Evolutionary conservation across 2,797 vertebrate genomes (phyloP).

Genomic region (Meda fulgida): DNA sequence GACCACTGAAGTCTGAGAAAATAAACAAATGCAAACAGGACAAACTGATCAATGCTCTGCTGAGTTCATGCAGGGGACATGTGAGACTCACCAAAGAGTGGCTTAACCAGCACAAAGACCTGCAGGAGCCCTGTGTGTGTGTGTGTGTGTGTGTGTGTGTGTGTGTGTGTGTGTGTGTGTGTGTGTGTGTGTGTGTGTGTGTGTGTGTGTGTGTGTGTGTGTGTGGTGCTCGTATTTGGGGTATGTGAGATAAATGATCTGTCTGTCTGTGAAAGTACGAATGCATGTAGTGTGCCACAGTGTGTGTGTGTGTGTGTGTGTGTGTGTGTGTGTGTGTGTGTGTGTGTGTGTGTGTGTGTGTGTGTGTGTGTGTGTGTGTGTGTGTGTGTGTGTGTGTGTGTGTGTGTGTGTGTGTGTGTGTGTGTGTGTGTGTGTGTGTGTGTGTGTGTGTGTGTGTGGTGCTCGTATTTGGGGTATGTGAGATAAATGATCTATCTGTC

Average conservation of each 20-base stretch:
- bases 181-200: not conserved
- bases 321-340: constrained; percentile 15
- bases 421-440: constrained; percentile 11
- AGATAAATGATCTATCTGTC: constrained; percentile 19
- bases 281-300: constrained; percentile 30
- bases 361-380: constrained; percentile 11
- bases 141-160: constrained; percentile 14
- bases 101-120: constrained; percentile 81
- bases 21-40: constrained; percentile 75
- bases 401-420: constrained; percentile 11
- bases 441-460: not conserved
- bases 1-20: constrained; percentile 74
- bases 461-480: not conserved
- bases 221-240: not conserved
- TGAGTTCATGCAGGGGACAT: constrained; percentile 78
- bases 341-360: constrained; percentile 6
- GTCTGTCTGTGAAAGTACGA: not conserved
- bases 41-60: constrained; percentile 79
- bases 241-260: constrained; percentile 25
- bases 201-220: too few relatives aligned
- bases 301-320: constrained; percentile 19
- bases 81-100: constrained; percentile 77
- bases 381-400: constrained; percentile 11
- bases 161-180: constrained; percentile 19
- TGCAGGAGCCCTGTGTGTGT: constrained; percentile 66